phyloP scores from a whole-genome alignment of 2,888 invertebrate genomes.

The Caenorhabditis sp. region DNA sequence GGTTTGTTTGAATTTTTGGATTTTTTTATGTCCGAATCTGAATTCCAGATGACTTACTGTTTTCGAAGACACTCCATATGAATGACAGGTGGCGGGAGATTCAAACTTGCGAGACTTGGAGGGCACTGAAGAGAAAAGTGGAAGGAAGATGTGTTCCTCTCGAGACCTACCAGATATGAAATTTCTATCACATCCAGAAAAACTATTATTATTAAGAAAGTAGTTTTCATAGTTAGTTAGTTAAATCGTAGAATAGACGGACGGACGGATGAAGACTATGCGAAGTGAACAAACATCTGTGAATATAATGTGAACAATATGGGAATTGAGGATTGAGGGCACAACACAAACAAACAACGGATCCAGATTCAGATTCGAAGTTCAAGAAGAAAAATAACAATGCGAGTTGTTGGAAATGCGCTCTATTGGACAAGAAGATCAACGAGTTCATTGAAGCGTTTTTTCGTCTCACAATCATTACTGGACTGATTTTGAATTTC shows the following conservation, averaged over 20 bases:
- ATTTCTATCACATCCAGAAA: not conserved
- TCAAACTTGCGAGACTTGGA: conserved; percentile 37
- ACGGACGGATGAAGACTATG: not conserved
- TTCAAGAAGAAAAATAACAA: too few species aligned
- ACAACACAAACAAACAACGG: conserved; percentile 33
- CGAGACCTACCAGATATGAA: not conserved
- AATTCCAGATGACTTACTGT: conserved; percentile 7
- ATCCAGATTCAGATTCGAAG: too few species aligned
- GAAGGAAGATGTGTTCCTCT: not conserved
- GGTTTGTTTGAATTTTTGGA: too few species aligned
- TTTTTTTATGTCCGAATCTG: too few species aligned
- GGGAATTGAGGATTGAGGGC: conserved; percentile 21
- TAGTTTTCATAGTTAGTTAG: not conserved
- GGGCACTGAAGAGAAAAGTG: conserved; percentile 34
- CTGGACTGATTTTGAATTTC: too few species aligned
- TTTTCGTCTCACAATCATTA: too few species aligned
- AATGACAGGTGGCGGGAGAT: conserved; percentile 49
- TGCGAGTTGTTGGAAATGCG: too few species aligned
- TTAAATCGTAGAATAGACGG: not conserved
- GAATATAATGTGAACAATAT: not conserved
- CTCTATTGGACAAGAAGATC: too few species aligned
- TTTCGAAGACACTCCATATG: conserved; percentile 44
- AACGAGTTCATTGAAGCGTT: too few species aligned
- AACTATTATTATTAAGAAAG: conserved; percentile 2
- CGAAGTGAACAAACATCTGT: conserved; percentile 33